Percentiles rank a stretch among this genome's conserved stretches.
These are phyloP conservation scores for Calliphora vomitoria DNA, from an alignment of 2,888 invertebrate species.

Conservation along the genomic window DNA sequence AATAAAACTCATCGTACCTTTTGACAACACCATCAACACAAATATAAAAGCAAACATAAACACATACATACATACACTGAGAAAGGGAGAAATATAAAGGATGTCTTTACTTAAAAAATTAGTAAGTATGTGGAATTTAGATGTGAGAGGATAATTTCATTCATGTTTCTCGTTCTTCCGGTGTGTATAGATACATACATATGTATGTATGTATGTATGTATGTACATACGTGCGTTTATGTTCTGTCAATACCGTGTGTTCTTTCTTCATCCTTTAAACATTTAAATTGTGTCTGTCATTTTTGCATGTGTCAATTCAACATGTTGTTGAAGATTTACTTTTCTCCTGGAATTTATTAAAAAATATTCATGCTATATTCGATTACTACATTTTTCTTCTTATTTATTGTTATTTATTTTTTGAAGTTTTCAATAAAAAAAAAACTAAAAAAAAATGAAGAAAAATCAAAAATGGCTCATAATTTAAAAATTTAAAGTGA, in stretches of 20 bases:
- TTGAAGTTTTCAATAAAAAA: conserved; percentile 8
- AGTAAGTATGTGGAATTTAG: conserved; percentile 41
- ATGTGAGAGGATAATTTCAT: conserved; percentile 44
- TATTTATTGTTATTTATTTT: background rate
- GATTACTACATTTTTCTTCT: background rate
- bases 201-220: too few relatives aligned
- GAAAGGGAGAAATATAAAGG: conserved; percentile 44
- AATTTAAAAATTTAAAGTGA: background rate
- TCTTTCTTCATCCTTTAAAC: background rate
- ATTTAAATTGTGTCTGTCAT: conserved; percentile 64
- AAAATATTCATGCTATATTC: background rate
- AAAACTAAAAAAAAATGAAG: background rate
- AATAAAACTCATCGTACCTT: conserved; percentile 43
- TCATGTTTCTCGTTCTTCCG: background rate
- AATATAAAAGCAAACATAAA: background rate
- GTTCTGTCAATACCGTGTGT: conserved; percentile 14
- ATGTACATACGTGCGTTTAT: background rate
- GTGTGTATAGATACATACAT: too few relatives aligned
- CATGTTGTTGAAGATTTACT: conserved; percentile 64
- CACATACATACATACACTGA: background rate
- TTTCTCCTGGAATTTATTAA: conserved; percentile 40
- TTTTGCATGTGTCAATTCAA: conserved; percentile 72
- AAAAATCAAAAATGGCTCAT: background rate
- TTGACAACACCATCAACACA: conserved; percentile 18
- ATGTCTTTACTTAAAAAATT: conserved; percentile 69